A percentile compares a stretch with the other conserved stretches of the same genome.
These are phyloP conservation scores for Trichonephila clavipes DNA, from an alignment of 1,140 invertebrate genomes.

Conservation along the genomic window DNA sequence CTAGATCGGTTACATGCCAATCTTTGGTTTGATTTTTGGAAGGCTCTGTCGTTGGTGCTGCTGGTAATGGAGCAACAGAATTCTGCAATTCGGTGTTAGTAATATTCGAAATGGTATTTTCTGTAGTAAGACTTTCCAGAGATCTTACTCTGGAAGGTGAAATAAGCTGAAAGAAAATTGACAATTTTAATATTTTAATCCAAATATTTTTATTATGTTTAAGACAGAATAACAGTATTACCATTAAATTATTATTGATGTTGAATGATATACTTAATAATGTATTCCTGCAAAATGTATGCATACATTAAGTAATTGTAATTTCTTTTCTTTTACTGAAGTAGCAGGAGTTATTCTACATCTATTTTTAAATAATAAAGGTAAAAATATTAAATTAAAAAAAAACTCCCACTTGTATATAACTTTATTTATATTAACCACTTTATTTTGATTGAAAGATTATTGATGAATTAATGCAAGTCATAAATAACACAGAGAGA, in stretches of 20 bases:
- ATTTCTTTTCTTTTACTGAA: not conserved
- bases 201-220: not conserved
- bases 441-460: too few species aligned
- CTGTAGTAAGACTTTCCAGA: slow-evolving; percentile 74
- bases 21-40: slow-evolving; percentile 61
- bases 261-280: not conserved
- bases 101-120: slow-evolving; percentile 50
- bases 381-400: too few species aligned
- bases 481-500: too few species aligned
- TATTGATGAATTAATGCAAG: too few species aligned
- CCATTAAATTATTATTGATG: not conserved
- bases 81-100: not conserved
- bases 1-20: slow-evolving; percentile 64
- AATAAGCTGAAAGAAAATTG: slow-evolving; percentile 49
- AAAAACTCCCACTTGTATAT: too few species aligned
- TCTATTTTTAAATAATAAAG: too few species aligned
- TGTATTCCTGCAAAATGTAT: not conserved
- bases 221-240: too few species aligned
- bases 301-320: not conserved
- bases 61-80: not conserved
- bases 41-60: slow-evolving; percentile 29
- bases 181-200: not conserved
- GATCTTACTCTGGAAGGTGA: slow-evolving; percentile 71
- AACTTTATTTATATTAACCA: too few species aligned
- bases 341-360: too few species aligned